phyloP scores from a whole-genome alignment of 2,888 invertebrate species.

The Operophtera brumata region DNA sequence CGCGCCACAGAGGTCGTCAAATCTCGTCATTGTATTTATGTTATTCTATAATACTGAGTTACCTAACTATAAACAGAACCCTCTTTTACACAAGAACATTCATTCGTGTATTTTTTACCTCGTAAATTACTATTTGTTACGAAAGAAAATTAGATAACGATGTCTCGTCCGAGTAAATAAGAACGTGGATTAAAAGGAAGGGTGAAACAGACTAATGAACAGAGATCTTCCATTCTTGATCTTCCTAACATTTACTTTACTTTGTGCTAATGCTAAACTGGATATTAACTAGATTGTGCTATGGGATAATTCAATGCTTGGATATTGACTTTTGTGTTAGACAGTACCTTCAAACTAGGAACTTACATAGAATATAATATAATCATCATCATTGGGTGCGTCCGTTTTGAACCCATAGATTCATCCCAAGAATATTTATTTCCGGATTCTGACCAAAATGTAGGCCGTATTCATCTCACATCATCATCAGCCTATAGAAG shows the following conservation, averaged over 20 bases:
- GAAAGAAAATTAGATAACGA: slow-evolving; percentile 29
- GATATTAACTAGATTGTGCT: background rate
- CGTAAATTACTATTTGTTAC: slow-evolving; percentile 20
- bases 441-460: too few species aligned
- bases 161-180: slow-evolving; percentile 28
- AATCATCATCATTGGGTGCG: too few species aligned
- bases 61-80: background rate
- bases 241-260: slow-evolving; percentile 1
- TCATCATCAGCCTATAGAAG: too few species aligned
- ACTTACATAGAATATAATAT: too few species aligned
- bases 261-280: slow-evolving; percentile 4
- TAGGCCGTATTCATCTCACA: too few species aligned
- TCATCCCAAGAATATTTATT: too few species aligned
- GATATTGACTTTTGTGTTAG: background rate
- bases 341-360: background rate
- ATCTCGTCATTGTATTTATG: too few species aligned
- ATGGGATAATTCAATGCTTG: background rate
- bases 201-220: slow-evolving; percentile 29
- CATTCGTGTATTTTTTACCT: slow-evolving; percentile 9
- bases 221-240: slow-evolving; percentile 12
- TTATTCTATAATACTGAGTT: too few species aligned
- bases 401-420: too few species aligned
- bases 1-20: too few species aligned
- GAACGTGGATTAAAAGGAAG: slow-evolving; percentile 31
- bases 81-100: background rate